phyloP scores from a whole-genome alignment of 2,797 vertebrate species.

The Anas bahamensis region DNA sequence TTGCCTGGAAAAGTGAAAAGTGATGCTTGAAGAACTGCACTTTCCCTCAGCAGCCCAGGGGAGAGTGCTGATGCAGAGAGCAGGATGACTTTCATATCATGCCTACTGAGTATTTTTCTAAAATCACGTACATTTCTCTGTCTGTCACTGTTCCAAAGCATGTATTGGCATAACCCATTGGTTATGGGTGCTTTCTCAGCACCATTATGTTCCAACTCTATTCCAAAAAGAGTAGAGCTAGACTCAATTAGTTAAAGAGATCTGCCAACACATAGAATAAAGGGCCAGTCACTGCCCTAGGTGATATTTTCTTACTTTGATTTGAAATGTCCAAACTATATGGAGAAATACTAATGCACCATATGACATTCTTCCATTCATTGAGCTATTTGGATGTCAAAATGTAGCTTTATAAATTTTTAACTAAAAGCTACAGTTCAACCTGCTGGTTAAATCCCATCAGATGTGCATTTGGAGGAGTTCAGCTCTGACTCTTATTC shows the following conservation, averaged over 20 bases:
- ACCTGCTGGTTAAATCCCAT: not conserved
- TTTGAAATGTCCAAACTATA: not conserved
- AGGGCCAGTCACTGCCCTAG: rapidly evolving
- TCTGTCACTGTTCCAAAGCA: not conserved
- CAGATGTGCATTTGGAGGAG: not conserved
- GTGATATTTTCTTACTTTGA: not conserved
- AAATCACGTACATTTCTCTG: not conserved
- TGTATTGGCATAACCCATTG: rapidly evolving
- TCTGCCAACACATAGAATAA: not conserved
- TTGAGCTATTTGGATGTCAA: not conserved
- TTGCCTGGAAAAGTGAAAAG: not conserved
- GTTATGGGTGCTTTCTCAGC: not conserved
- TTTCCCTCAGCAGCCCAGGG: not conserved
- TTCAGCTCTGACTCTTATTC: not conserved
- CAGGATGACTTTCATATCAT: not conserved
- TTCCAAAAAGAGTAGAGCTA: not conserved
- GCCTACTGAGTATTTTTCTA: not conserved
- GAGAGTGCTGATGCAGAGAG: not conserved
- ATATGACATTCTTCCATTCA: not conserved
- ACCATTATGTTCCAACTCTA: not conserved
- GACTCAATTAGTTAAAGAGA: not conserved
- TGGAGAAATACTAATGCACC: not conserved
- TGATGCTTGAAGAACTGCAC: not conserved
- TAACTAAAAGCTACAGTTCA: not conserved
- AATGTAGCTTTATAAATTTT: not conserved